phyloP scores from a whole-genome alignment of 2,113 vertebrate species.

The Xiphorhynchus elegans region DNA sequence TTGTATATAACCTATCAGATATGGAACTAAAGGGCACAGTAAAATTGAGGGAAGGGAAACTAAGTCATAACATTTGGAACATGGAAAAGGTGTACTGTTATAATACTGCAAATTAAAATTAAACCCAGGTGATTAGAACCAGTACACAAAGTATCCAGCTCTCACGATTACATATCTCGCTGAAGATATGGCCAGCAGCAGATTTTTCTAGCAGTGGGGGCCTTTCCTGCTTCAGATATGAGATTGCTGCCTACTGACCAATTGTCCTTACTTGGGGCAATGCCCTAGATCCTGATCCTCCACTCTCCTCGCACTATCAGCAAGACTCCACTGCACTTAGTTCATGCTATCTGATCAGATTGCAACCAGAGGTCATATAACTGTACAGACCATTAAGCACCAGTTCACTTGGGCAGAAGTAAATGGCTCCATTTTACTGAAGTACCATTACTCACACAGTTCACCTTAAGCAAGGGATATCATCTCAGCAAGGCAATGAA shows the following conservation, averaged over 20 bases:
- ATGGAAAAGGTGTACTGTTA: background rate
- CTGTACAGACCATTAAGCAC: constrained; percentile 57
- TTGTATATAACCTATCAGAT: background rate
- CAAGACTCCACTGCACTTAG: background rate
- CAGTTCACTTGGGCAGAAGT: constrained; percentile 28
- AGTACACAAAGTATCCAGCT: background rate
- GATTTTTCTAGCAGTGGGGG: background rate
- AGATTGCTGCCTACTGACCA: constrained; percentile 41
- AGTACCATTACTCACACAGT: constrained; percentile 7
- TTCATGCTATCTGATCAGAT: constrained; percentile 17
- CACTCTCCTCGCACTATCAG: background rate
- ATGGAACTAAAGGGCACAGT: background rate
- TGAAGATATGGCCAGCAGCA: background rate
- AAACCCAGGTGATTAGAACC: background rate
- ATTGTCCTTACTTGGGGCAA: background rate
- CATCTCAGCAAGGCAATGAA: constrained; percentile 12
- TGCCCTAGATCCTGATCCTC: background rate
- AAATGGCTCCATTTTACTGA: constrained; percentile 39
- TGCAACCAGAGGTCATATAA: constrained; percentile 36
- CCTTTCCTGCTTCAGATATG: background rate
- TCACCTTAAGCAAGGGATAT: constrained; percentile 7
- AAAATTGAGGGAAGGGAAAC: background rate
- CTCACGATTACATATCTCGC: background rate
- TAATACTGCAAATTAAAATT: background rate
- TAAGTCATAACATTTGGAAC: background rate